A percentile compares a stretch with the other conserved stretches of the same genome.
Conservation (phyloP, 2,888 invertebrate species). For the Vannuccia rotundouncinata region DNA sequence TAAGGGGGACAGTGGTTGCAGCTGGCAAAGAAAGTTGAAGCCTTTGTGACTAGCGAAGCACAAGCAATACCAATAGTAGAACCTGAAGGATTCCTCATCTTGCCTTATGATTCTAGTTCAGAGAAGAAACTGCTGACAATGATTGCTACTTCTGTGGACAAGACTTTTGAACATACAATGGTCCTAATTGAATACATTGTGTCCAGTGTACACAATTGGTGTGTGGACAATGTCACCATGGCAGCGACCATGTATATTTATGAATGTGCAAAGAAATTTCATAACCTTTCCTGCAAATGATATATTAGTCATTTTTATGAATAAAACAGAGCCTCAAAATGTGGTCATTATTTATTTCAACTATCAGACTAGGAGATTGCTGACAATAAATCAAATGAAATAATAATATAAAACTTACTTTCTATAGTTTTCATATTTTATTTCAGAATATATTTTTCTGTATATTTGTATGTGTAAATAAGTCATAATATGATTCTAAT, state of each 20-base stretch:
- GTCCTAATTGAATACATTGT: neutral
- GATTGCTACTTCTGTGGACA: constrained; percentile 19
- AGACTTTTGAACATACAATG: neutral
- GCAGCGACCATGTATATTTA: neutral
- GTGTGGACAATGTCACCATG: neutral
- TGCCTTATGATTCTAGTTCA: constrained; percentile 12
- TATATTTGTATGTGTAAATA: too few species aligned
- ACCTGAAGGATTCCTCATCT: neutral
- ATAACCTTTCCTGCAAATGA: too few species aligned
- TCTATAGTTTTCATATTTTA: too few species aligned
- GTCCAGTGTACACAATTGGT: neutral
- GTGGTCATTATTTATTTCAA: too few species aligned
- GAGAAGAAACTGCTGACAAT: constrained; percentile 19
- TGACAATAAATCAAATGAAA: too few species aligned
- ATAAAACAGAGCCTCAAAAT: too few species aligned
- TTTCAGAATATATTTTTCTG: too few species aligned
- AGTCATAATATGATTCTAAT: too few species aligned
- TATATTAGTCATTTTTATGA: too few species aligned
- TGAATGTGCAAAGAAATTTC: too few species aligned
- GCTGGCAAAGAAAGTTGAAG: constrained; percentile 3
- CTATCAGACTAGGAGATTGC: too few species aligned
- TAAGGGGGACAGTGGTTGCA: neutral
- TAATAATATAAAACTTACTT: too few species aligned
- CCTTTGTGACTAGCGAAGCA: neutral
- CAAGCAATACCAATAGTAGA: neutral